Evolutionary conservation across 2,113 vertebrate genomes (phyloP), one percentile per base, ranked within the genome.

Genomic region (Castor canadensis): DNA sequence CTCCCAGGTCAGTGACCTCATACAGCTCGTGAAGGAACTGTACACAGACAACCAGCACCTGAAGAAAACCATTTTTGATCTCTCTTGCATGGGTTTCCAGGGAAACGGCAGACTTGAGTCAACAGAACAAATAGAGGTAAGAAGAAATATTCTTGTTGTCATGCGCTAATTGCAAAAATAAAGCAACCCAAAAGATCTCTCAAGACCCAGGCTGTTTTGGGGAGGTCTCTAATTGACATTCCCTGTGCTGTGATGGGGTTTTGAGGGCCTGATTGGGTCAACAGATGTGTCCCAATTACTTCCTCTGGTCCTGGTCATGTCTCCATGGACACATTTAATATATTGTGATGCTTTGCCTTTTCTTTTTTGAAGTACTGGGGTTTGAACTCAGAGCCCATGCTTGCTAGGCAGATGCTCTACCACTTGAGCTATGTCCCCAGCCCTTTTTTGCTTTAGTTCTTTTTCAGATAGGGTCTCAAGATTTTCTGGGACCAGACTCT

Each of bases 1-100:
- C 22, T 62, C 75, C 84, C 81, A 99, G 99, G 98, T 99, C 43
- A 28, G 97, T 16, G 99, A 99, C 75, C 98, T 99, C 43, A 98
- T 99, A 94, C 98, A 98, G 24, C 95, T 96, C 76, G 97, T 99
- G 76, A 99, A 97, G 93, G 98, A 98, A 49, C 97, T 99, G 85
- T 98, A 99, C 76, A 84, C 97, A 66, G 58, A 98, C 88, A 99
- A 99, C 96, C 97, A 97, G 72, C 98, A 99, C 13, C 97, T 99
- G 73, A 98, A 98, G 97, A 98, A 95, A 89, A 98, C 97, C 20
- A 97, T 98, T 9, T 92, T 96, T 91, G 98, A 97, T 45, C 91
- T 97, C 54, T 97, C 94, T 64, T 62, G 89, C 20, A 11, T 94
- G 71, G 79, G 95, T 80, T 89, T 82, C 89, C 97, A 75, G 82